Evolutionary conservation across 2,888 invertebrate genomes (phyloP).

Genomic region (Nemoura dubitans): DNA sequence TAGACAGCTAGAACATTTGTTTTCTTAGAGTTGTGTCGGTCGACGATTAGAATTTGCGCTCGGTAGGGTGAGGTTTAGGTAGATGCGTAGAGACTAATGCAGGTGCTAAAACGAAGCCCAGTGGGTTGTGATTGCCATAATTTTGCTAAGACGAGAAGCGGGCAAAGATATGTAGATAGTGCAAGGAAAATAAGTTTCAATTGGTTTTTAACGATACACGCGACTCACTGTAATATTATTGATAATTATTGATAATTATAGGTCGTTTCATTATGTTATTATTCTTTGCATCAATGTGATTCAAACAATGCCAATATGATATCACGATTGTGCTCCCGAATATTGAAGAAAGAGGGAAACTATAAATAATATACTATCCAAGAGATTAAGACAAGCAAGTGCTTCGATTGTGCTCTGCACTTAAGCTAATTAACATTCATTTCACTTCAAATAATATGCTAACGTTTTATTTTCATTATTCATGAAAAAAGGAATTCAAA

Average conservation of each 20-base stretch:
- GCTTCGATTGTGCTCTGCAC: neutral
- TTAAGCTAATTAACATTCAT: neutral
- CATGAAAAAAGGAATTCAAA: neutral
- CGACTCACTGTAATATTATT: neutral
- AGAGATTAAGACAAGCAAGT: neutral
- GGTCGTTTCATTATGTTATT: neutral
- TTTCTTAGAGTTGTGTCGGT: neutral
- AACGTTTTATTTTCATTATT: neutral
- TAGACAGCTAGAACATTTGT: too few relatives aligned
- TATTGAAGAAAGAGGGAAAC: neutral
- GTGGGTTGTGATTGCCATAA: neutral
- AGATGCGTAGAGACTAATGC: neutral
- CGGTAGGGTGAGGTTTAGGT: neutral
- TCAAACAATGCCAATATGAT: slow-evolving; percentile 7
- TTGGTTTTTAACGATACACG: neutral
- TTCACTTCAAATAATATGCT: neutral
- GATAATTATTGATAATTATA: neutral
- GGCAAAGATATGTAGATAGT: neutral
- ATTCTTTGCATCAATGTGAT: neutral
- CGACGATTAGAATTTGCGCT: neutral
- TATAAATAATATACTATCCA: neutral
- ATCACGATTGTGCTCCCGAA: neutral
- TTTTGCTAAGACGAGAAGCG: neutral
- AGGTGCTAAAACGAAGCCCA: neutral
- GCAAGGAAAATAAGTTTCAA: neutral